Evolutionary conservation across 2,888 invertebrate species (phyloP), one percentile per base, ranked within the genome.

Genomic region (Cybosia mesomella): DNA sequence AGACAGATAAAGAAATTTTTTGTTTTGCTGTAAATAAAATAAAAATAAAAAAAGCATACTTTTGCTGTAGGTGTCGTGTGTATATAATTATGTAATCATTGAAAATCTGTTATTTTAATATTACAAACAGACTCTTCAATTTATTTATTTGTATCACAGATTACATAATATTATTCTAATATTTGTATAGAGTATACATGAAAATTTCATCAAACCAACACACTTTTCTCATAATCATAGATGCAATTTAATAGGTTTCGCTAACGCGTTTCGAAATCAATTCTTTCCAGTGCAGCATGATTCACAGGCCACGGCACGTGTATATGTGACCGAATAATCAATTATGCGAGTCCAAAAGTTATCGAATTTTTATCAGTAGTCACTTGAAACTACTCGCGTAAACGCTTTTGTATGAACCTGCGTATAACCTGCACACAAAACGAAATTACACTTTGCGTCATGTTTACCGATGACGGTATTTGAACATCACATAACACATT

Each of bases 321-420:
- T 71, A 77, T 59, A 58, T 55, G 65, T 58, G 65, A 75, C 65
- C 72, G 70, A 54, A 58, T 73, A 80, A 79, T 80, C 79, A 69
- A 79, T 79, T 79, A 72, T 65, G 58, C 28, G 70, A 58, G 32
- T 36, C 70, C 61, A 60, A 71, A 43, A 28, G 60, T 72, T 77
- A 79, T 77, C 71, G 75, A 28, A 68, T 58, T 68, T 63, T 77
- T 79, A 79, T 73, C 73, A 62, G 49, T 15, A 68, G 53, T 22
- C 9, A 36, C 22, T 58, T 15, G 43, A 2, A 59, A 58, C 61
- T 63, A 39, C 49, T 11, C 21, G 43, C 49, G 49, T 61, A 10
- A 32, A 49, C 43, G 10, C 18, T 60, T 43, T 43, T 10, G 15
- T 59, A 22, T 24, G 18, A 43, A 24, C 28, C 18, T 13, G 9